Evolutionary conservation across 2,888 invertebrate genomes (phyloP).

Genomic region (Hetaerina titia): DNA sequence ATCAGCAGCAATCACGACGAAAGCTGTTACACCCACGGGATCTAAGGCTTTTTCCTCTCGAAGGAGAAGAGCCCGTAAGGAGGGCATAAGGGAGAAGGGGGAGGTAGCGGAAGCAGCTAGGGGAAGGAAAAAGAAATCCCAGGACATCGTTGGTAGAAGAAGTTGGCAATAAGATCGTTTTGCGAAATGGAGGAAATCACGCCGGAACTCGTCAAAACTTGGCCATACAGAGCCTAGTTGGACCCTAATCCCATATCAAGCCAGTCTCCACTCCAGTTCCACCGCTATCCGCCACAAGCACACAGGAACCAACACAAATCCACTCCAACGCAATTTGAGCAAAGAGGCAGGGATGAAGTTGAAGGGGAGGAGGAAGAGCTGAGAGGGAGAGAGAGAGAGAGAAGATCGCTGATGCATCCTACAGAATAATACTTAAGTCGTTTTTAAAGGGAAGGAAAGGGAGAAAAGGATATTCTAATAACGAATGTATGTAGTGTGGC

Average conservation of each 20-base stretch:
- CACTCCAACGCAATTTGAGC: background rate
- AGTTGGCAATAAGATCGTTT: constrained; percentile 21
- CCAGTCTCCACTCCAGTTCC: constrained; percentile 9
- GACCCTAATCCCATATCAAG: constrained; percentile 62
- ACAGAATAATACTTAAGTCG: no score
- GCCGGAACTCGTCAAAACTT: constrained; percentile 59
- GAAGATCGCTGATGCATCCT: background rate
- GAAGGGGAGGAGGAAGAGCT: background rate
- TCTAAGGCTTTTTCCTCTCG: no score
- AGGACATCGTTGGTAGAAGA: background rate
- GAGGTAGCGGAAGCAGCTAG: background rate
- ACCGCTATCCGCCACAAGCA: constrained; percentile 11
- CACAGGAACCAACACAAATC: background rate
- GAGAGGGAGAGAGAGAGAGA: background rate
- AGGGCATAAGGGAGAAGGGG: background rate
- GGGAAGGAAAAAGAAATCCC: background rate
- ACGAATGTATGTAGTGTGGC: background rate
- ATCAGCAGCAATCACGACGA: background rate
- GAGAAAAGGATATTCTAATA: background rate
- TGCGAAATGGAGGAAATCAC: constrained; percentile 37
- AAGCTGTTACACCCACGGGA: background rate
- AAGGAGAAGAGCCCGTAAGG: background rate
- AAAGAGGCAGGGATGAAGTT: background rate
- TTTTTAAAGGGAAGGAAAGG: background rate
- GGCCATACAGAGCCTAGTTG: constrained; percentile 30